Evolutionary conservation across 2,797 vertebrate genomes (phyloP), one percentile per base, ranked within the genome.

Genomic region (Trachurus trachurus): DNA sequence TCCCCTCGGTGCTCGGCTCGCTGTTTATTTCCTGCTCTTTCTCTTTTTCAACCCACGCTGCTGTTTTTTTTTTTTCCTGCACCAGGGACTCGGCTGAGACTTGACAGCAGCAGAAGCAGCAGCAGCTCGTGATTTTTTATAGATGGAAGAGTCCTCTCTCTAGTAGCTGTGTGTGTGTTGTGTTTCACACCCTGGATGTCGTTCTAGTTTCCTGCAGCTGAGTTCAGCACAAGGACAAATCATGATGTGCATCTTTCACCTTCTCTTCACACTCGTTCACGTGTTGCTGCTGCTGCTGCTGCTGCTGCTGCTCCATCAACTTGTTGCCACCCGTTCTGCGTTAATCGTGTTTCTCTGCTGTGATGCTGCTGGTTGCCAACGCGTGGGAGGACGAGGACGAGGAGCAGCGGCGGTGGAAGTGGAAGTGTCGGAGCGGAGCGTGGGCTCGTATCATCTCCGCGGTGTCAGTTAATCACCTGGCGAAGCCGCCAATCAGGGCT

Each of bases 401-500:
- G 31, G 3, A 34, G 31, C 31, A 34, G 31, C 31, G 6, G 31
- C 22, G 64, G 66, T 62, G 74, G 70, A 26, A 26, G 66, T 62
- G 74, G 70, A 26, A 26, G 26, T 26, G 26, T 74, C 17, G 31
- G 22, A 71, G 80, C 17, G 31, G 22, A 71, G 80, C 62, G 40
- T 78, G 81, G 66, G 11, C 80, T 68, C 4, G 8, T 29, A 76
- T 86, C 76, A 78, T 83, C 59, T 87, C 81, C 19, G 78, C 86
- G 85, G 72, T 76, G 56, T 63, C 15, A n/a, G 62, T 88, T 26
- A 86, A 89, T 86, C 78, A 81, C 66, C 26, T 29, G n/a, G 26
- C 2, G n/a, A 22, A 29, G 67, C 67, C 85, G 82, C 59, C 65
- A 76, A 53, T 76, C 57, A 53, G 53, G 1, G 21, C 13, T 54